Evolutionary conservation across 2,888 invertebrate species (phyloP).

Genomic region (Acanthopleura granulata): DNA sequence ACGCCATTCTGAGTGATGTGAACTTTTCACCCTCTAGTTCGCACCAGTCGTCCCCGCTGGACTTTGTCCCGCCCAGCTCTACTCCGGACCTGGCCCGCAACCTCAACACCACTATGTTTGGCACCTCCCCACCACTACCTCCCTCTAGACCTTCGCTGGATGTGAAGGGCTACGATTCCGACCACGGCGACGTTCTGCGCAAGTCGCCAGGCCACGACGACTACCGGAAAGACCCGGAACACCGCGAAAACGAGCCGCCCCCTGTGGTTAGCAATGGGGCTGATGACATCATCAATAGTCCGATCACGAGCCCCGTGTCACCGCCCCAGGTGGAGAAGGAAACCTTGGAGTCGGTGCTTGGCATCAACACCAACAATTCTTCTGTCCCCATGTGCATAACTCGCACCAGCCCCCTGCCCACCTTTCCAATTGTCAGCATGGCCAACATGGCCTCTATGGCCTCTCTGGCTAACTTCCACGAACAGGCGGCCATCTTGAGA

Average conservation of each 20-base stretch:
- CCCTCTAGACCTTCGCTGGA: neutral
- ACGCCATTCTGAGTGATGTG: slow-evolving; percentile 4
- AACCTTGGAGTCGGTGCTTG: neutral
- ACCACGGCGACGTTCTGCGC: neutral
- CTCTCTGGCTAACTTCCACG: slow-evolving; percentile 3
- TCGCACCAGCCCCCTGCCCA: slow-evolving; percentile 9
- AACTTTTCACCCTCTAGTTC: slow-evolving; percentile 11
- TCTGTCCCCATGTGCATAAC: neutral
- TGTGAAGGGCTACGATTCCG: slow-evolving; percentile 6
- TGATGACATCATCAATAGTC: slow-evolving; percentile 2
- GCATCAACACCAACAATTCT: neutral
- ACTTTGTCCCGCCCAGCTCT: slow-evolving; percentile 1
- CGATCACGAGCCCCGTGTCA: slow-evolving; percentile 6
- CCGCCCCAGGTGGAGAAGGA: slow-evolving; percentile 2
- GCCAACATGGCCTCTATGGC: slow-evolving; percentile 11
- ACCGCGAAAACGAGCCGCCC: neutral
- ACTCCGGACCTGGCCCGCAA: neutral
- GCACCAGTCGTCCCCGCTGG: slow-evolving; percentile 17
- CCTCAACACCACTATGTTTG: neutral
- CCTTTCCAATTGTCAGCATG: slow-evolving; percentile 14
- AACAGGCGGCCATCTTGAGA: slow-evolving; percentile 6
- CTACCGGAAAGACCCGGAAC: neutral
- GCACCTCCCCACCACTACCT: neutral
- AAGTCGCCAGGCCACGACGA: neutral
- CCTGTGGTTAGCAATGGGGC: neutral